These are phyloP conservation scores for Lasiurus borealis DNA, from an alignment of 2,113 vertebrate genomes.

Conservation along the genomic window DNA sequence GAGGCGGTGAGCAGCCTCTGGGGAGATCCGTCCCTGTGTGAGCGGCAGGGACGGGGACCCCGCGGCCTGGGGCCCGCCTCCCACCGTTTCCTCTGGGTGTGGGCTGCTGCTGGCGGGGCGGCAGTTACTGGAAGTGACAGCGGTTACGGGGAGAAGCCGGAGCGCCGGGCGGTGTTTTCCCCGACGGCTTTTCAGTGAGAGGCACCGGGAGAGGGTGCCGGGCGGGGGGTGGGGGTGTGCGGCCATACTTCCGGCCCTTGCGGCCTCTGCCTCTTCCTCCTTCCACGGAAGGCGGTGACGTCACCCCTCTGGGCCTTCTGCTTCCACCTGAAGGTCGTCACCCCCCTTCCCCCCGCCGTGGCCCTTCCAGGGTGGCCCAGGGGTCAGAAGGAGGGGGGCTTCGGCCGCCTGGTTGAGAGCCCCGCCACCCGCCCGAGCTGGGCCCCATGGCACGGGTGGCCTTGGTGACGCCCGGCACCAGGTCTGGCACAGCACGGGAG, in stretches of 20 bases:
- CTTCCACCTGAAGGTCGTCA: not conserved
- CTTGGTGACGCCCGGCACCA: accelerated
- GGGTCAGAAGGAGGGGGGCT: not conserved
- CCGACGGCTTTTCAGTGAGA: constrained; percentile 26
- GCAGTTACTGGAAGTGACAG: constrained; percentile 78
- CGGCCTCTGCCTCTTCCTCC: not conserved
- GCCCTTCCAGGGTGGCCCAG: too few species aligned
- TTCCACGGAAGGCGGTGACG: not conserved
- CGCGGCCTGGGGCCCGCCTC: constrained; percentile 17
- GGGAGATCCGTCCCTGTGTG: not conserved
- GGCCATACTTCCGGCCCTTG: not conserved
- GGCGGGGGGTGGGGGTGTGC: accelerated
- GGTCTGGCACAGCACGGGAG: too few species aligned
- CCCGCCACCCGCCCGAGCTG: too few species aligned
- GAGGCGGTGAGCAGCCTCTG: not conserved
- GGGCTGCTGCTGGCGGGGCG: constrained; percentile 50
- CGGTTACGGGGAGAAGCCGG: constrained; percentile 39
- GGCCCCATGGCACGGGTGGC: too few species aligned
- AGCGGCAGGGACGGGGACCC: not conserved
- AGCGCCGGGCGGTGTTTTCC: constrained; percentile 26
- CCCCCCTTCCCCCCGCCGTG: too few species aligned
- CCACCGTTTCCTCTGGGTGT: constrained; percentile 73
- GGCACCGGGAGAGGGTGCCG: not conserved
- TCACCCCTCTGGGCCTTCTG: not conserved
- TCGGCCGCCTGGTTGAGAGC: too few species aligned